Evolutionary conservation across 2,113 vertebrate species (phyloP), one percentile per base, ranked within the genome.

Genomic region (Phyllostomus discolor): DNA sequence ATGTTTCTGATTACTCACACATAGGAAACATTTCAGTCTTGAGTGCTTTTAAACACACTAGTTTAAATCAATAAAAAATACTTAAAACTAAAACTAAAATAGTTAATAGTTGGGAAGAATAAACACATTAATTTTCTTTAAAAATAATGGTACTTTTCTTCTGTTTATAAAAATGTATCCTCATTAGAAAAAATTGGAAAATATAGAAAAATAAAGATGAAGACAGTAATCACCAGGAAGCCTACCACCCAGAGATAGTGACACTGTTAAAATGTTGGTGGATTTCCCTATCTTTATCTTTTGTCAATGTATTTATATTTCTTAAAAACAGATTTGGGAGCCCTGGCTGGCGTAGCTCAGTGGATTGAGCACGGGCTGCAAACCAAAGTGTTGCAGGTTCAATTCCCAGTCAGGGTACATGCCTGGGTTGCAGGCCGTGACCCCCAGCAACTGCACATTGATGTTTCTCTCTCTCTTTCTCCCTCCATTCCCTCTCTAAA

Each of bases 131-230:
- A 75, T 88, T 91, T 83, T 87, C 62, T 72, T 81, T 41, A 83
- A 76, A 91, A 73, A 93, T 59, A 78, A 86, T 38, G 90, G 8
- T 75, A 79, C 7, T 48, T 86, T 66, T 72, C 6, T 86, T 76
- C 26, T 78, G 24, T 73, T 83, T 82, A 35, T 87, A 72, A 79
- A 86, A 78, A 54, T 70, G 59, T 59, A 62, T 52, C 14, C 35
- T 92, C 14, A 69, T n/a, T 64, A 50, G 69, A 72, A 81, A 86
- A 85, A 76, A 41, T 46, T 22, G 35, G 48, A 75, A 41, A 83
- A 90, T 43, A 50, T 28, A 93, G 67, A 92, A 92, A 86, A 92
- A 52, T 89, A n/a, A 86, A 86, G 17, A 46, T 62, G 46, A 90
- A 54, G 46, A 57, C 64, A 91, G 73, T 88, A 81, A 64, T 90